Percentiles rank a stretch among this genome's conserved stretches.
phyloP scores from a whole-genome alignment of 1,140 invertebrate genomes.

The Calycopis cecrops region DNA sequence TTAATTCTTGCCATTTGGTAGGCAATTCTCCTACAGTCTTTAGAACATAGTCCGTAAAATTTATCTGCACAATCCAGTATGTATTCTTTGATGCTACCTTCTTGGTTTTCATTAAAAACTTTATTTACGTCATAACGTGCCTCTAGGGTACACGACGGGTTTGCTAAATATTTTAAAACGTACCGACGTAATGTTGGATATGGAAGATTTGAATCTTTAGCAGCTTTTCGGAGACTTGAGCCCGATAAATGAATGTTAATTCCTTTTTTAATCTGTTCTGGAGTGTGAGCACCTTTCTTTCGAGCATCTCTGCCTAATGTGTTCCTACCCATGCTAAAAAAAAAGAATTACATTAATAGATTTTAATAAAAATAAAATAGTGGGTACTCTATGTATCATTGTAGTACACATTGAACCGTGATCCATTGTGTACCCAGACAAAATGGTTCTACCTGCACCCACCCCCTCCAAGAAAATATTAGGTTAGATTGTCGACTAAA shows the following conservation, averaged over 20 bases:
- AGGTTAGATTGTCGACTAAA: no score
- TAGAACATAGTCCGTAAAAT: constrained; percentile 37
- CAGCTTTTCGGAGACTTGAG: neutral
- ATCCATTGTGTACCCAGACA: neutral
- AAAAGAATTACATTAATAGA: no score
- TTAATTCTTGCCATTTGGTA: constrained; percentile 48
- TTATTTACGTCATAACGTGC: constrained; percentile 2
- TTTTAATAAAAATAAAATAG: no score
- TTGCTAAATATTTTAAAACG: neutral
- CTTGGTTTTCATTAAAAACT: neutral
- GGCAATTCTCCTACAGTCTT: constrained; percentile 40
- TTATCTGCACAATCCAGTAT: constrained; percentile 27
- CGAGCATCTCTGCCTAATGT: neutral
- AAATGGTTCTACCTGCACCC: no score
- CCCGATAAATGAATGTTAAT: neutral
- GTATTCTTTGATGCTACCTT: constrained; percentile 6
- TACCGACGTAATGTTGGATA: neutral
- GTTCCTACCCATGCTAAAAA: neutral
- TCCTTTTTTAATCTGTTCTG: neutral
- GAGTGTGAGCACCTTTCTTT: neutral
- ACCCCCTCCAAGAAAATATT: no score
- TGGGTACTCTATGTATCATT: neutral
- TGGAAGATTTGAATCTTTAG: neutral
- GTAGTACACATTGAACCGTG: neutral
- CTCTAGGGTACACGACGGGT: neutral